These are phyloP conservation scores for Planiliza haematocheilus DNA, from an alignment of 2,113 vertebrate genomes.

Conservation along the genomic window DNA sequence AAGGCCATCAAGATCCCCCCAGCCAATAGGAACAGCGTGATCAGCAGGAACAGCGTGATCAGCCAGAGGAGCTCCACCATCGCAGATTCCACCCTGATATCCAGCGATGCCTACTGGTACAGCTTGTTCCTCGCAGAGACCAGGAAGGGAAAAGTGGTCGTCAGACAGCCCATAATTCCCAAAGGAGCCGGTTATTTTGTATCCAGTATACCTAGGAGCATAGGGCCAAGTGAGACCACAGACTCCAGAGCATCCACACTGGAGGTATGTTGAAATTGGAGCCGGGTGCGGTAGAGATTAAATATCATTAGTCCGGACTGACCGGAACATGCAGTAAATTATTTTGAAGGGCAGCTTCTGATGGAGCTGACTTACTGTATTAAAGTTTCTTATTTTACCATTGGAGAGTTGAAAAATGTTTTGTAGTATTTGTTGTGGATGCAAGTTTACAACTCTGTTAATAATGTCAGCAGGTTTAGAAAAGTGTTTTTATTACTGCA, in stretches of 20 bases:
- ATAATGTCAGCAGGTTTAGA: no score
- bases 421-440: no score
- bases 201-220: slow-evolving; percentile 84
- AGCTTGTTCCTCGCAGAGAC: slow-evolving; percentile 84
- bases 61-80: slow-evolving; percentile 84
- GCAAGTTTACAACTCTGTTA: no score
- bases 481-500: no score
- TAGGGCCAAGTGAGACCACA: slow-evolving; percentile 79
- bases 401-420: not conserved
- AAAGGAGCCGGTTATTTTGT: slow-evolving; percentile 83
- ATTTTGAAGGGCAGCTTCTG: not conserved
- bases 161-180: slow-evolving; percentile 82
- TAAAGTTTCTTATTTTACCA: not conserved
- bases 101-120: slow-evolving; percentile 86
- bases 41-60: slow-evolving; percentile 80
- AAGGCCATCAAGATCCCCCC: slow-evolving; percentile 76
- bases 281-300: not conserved
- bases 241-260: slow-evolving; percentile 84
- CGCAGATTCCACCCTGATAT: slow-evolving; percentile 83
- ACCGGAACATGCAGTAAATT: not conserved
- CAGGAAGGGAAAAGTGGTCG: slow-evolving; percentile 83
- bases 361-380: not conserved
- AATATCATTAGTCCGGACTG: not conserved
- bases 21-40: slow-evolving; percentile 75
- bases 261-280: slow-evolving; percentile 73